Conservation (phyloP, 2,113 vertebrate species). For the Leiothrix lutea region DNA sequence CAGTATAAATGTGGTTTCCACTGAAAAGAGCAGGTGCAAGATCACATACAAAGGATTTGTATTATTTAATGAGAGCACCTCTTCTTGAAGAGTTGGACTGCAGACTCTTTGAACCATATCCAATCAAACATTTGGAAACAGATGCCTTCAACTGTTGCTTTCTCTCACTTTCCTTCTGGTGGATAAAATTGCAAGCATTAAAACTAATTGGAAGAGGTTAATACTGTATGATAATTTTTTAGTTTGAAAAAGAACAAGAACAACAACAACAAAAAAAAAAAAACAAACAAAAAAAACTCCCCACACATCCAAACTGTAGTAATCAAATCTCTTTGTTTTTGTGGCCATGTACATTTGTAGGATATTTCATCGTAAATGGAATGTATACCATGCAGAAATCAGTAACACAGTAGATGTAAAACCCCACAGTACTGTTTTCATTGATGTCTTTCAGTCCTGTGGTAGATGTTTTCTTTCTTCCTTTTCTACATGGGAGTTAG, state of each 20-base stretch:
- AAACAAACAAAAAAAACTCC: background rate
- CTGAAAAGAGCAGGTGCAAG: background rate
- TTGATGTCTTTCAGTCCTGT: background rate
- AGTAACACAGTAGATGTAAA: background rate
- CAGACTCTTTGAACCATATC: constrained; percentile 11
- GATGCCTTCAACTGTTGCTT: background rate
- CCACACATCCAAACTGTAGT: background rate
- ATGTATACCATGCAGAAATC: fast-evolving
- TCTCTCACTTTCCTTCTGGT: background rate
- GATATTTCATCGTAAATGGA: background rate
- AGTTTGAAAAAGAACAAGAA: background rate
- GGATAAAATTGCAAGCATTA: background rate
- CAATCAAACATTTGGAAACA: constrained; percentile 37
- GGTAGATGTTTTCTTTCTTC: background rate
- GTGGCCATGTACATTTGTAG: background rate
- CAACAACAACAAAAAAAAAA: background rate
- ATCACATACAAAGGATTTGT: background rate
- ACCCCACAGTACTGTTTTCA: background rate
- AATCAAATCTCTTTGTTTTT: background rate
- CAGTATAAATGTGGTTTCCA: background rate
- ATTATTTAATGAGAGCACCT: background rate
- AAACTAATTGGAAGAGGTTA: background rate
- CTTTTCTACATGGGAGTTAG: background rate
- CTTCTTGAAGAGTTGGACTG: background rate
- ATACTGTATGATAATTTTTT: background rate